Evolutionary conservation across 2,888 invertebrate genomes (phyloP).

Genomic region (Polymixis lichenea): DNA sequence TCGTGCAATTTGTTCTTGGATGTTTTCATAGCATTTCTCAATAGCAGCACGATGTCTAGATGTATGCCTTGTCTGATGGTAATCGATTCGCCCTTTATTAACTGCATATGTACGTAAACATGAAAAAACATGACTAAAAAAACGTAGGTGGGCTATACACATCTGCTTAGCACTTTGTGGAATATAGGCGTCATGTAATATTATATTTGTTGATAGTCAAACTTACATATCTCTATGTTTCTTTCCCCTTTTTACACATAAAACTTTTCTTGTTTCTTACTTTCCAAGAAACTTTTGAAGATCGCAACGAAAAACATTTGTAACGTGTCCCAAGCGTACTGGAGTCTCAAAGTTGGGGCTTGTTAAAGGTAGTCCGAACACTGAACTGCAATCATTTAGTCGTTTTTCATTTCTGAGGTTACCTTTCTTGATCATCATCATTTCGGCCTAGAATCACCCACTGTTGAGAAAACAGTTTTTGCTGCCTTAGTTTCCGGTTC

Average conservation of each 20-base stretch:
- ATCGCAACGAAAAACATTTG: constrained; percentile 21
- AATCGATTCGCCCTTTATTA: too few species aligned
- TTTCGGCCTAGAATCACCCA: too few species aligned
- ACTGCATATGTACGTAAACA: too few species aligned
- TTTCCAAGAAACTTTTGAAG: constrained; percentile 15
- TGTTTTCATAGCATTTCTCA: too few species aligned
- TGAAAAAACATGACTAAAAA: not conserved
- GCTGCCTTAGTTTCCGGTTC: too few species aligned
- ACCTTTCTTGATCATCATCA: not conserved
- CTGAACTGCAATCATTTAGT: not conserved
- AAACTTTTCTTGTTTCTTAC: constrained; percentile 32
- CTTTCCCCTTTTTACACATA: constrained; percentile 13
- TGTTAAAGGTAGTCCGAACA: not conserved
- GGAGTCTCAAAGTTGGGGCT: constrained; percentile 25
- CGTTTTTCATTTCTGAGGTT: not conserved
- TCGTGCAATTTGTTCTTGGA: too few species aligned
- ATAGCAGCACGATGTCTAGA: not conserved
- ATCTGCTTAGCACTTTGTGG: not conserved
- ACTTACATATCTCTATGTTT: not conserved
- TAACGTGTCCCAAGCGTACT: constrained; percentile 27
- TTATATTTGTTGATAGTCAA: constrained; percentile 1
- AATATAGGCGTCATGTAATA: too few species aligned
- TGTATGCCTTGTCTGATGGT: too few species aligned
- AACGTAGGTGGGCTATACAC: not conserved
- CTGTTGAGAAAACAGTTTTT: too few species aligned